Percentiles rank a stretch among this genome's conserved stretches.
Conservation (phyloP, 2,113 vertebrate genomes). For the Fukomys damarensis region DNA sequence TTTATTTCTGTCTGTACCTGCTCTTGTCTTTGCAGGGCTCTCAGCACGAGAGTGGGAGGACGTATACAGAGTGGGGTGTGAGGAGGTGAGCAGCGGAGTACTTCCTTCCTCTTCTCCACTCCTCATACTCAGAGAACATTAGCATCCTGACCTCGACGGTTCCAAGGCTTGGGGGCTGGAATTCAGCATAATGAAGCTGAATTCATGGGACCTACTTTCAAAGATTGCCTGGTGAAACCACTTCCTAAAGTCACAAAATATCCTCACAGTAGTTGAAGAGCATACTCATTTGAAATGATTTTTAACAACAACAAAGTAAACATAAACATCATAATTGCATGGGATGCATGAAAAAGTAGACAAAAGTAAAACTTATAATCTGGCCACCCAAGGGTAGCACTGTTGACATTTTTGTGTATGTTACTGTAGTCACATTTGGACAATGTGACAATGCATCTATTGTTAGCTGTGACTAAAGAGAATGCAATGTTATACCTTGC, state of each 20-base stretch:
- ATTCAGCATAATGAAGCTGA: neutral
- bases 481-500: neutral
- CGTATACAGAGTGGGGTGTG: rapidly evolving
- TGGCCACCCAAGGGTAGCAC: neutral
- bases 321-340: neutral
- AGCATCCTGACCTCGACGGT: neutral
- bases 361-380: slow-evolving; percentile 52
- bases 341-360: neutral
- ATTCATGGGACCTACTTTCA: neutral
- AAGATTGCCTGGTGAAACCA: neutral
- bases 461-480: neutral
- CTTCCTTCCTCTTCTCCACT: neutral
- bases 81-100: neutral
- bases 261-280: neutral
- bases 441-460: neutral
- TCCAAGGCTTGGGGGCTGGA: neutral
- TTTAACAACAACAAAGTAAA: neutral
- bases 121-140: neutral
- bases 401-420: neutral
- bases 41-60: neutral
- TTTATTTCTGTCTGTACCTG: neutral
- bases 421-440: neutral
- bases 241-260: neutral
- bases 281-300: neutral
- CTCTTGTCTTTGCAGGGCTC: neutral